phyloP scores from a whole-genome alignment of 2,113 vertebrate species.

The Etia nguti region DNA sequence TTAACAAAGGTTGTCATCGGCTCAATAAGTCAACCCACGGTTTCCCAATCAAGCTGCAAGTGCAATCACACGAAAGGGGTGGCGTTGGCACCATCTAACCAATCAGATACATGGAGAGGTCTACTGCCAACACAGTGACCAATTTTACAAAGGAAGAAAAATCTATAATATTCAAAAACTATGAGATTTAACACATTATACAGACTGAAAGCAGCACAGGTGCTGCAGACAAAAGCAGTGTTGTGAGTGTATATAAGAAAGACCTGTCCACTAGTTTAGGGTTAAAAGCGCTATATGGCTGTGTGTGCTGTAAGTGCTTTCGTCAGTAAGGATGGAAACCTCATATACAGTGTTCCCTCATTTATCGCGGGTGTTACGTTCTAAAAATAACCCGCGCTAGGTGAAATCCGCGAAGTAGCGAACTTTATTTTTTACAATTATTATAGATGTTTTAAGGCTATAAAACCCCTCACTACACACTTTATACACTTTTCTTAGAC shows the following conservation, averaged over 20 bases:
- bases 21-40: not conserved
- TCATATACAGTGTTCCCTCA: too few relatives aligned
- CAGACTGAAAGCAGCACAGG: not conserved
- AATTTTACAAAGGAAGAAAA: not conserved
- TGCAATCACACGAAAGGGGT: not conserved
- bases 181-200: not conserved
- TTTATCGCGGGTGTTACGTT: too few relatives aligned
- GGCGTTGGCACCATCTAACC: not conserved
- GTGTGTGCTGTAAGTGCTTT: not conserved
- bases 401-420: too few relatives aligned
- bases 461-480: too few relatives aligned
- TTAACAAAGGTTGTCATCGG: not conserved
- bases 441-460: too few relatives aligned
- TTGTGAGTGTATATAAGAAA: not conserved
- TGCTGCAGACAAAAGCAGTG: not conserved
- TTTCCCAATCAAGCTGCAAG: not conserved
- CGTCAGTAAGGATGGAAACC: not conserved
- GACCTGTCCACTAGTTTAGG: not conserved
- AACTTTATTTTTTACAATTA: too few relatives aligned
- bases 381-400: too few relatives aligned
- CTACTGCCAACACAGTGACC: not conserved
- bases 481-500: too few relatives aligned
- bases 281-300: not conserved
- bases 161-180: not conserved
- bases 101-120: not conserved